phyloP scores from a whole-genome alignment of 37 sponge, comb jelly and placozoan species.

The Haliclona indistincta region DNA sequence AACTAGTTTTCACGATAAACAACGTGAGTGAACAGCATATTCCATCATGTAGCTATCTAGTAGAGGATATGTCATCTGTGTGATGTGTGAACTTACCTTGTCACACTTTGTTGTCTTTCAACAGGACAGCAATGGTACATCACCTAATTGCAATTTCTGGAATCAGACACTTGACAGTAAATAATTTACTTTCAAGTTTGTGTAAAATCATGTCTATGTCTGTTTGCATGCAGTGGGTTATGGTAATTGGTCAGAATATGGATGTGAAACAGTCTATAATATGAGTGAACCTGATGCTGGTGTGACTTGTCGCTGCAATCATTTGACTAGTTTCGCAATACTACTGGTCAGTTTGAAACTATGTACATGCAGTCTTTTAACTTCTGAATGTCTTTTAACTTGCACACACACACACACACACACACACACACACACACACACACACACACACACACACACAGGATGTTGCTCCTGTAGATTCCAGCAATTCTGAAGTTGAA shows the following conservation, averaged over 20 bases:
- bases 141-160: constrained; percentile 32
- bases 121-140: constrained; percentile 11
- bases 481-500: neutral
- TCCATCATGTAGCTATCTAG: no score
- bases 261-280: neutral
- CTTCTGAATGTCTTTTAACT: neutral
- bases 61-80: no score
- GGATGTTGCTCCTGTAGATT: constrained; percentile 6
- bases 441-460: no score
- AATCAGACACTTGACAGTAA: constrained; percentile 35
- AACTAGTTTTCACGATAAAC: neutral
- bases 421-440: no score
- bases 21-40: neutral
- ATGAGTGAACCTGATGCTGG: neutral
- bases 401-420: no score
- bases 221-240: neutral
- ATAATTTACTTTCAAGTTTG: no score
- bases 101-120: neutral
- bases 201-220: neutral
- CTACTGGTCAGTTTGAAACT: neutral
- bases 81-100: neutral
- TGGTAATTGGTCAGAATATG: constrained; percentile 1
- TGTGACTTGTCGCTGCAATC: neutral
- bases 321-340: constrained; percentile 7
- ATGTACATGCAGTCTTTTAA: neutral